Conservation (phyloP, 2,797 vertebrate genomes). For the Brachyalestes nurse region DNA sequence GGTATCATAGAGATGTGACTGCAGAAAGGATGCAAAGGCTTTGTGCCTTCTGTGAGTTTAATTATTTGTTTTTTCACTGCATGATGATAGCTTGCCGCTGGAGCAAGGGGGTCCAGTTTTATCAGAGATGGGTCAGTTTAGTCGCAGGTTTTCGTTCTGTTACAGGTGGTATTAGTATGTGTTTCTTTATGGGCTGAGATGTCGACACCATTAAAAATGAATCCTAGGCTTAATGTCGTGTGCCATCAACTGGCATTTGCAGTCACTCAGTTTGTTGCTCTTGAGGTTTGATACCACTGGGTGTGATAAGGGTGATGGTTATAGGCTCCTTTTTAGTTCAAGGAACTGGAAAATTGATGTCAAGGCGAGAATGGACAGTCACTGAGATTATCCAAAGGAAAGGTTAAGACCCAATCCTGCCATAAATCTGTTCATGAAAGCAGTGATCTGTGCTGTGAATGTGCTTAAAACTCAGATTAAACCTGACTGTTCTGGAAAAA, state of each 20-base stretch:
- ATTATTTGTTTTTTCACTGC: too few relatives aligned
- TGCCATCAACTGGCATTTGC: slow-evolving; percentile 12
- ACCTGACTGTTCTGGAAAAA: background rate
- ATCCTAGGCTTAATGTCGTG: slow-evolving; percentile 9
- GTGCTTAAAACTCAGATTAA: slow-evolving; percentile 18
- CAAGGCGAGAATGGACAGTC: slow-evolving; percentile 34
- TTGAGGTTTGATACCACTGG: slow-evolving; percentile 22
- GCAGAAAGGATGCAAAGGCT: too few relatives aligned
- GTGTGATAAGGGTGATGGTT: slow-evolving; percentile 26
- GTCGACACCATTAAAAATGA: background rate
- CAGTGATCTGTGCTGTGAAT: slow-evolving; percentile 8
- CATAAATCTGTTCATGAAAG: background rate
- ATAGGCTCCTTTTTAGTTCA: slow-evolving; percentile 36
- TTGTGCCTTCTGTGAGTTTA: too few relatives aligned
- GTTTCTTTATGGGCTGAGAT: background rate
- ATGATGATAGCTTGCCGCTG: too few relatives aligned
- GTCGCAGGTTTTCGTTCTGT: too few relatives aligned
- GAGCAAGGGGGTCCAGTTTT: too few relatives aligned
- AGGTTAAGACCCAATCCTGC: slow-evolving; percentile 1
- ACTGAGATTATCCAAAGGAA: slow-evolving; percentile 35
- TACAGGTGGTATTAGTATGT: too few relatives aligned
- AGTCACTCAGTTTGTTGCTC: slow-evolving; percentile 17
- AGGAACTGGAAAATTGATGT: slow-evolving; percentile 46
- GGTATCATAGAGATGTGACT: background rate
- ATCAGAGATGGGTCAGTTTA: too few relatives aligned